Conservation (phyloP, 1,140 invertebrate species). For the Venustaconcha ellipsiformis region DNA sequence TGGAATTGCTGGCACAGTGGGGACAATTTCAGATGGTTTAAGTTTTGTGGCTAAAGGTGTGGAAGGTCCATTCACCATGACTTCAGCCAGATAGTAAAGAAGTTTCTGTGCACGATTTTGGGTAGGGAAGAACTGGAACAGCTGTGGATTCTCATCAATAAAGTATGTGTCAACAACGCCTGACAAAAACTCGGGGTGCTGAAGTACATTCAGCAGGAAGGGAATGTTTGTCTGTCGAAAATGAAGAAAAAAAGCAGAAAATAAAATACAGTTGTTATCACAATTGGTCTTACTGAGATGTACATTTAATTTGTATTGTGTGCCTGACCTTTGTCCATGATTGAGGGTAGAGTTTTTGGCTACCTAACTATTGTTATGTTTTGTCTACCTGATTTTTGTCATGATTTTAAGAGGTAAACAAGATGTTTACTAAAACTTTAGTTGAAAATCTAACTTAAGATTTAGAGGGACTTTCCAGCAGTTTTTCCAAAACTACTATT, state of each 20-base stretch:
- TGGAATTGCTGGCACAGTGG: constrained; percentile 86
- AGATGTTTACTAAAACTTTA: too few relatives aligned
- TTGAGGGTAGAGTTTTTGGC: too few relatives aligned
- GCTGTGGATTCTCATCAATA: constrained; percentile 97
- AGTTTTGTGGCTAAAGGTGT: constrained; percentile 93
- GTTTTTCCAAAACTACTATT: too few relatives aligned
- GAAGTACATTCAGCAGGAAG: constrained; percentile 96
- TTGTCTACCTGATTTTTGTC: too few relatives aligned
- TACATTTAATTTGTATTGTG: too few relatives aligned
- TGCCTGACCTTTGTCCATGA: too few relatives aligned
- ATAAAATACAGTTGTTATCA: background rate
- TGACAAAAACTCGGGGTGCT: constrained; percentile 96
- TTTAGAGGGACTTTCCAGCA: too few relatives aligned
- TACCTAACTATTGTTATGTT: too few relatives aligned
- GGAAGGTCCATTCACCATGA: constrained; percentile 95
- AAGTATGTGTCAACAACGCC: constrained; percentile 97
- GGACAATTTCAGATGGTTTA: constrained; percentile 88
- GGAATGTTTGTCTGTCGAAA: constrained; percentile 92
- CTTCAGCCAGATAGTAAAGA: constrained; percentile 91
- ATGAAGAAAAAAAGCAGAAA: constrained; percentile 40
- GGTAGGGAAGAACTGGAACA: constrained; percentile 90
- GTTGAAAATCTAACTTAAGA: too few relatives aligned
- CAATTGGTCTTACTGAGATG: background rate
- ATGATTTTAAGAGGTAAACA: too few relatives aligned
- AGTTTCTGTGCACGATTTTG: constrained; percentile 96